Evolutionary conservation across 2,888 invertebrate genomes (phyloP).

Genomic region (Pachycephus smyrnensis): DNA sequence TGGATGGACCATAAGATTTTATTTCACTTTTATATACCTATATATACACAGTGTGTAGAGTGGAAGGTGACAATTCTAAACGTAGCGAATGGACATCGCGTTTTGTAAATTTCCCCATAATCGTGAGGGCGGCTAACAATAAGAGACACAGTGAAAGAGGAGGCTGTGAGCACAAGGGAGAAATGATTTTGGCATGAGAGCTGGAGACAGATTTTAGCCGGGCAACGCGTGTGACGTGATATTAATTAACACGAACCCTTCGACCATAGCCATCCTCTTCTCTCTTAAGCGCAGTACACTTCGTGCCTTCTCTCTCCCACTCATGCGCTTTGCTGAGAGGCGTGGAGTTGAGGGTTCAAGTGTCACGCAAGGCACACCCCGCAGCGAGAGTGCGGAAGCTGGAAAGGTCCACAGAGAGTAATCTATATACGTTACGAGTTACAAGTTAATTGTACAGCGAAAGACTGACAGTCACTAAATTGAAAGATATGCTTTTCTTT

Average conservation of each 20-base stretch:
- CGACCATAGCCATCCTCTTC: conserved; percentile 42
- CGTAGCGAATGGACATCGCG: not conserved
- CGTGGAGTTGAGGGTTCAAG: conserved; percentile 51
- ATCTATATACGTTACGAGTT: conserved; percentile 13
- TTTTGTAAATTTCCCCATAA: not conserved
- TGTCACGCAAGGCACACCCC: conserved; percentile 58
- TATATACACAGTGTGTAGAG: no score
- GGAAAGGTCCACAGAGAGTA: conserved; percentile 44
- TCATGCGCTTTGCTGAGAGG: conserved; percentile 34
- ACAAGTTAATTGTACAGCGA: conserved; percentile 20
- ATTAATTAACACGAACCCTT: conserved; percentile 67
- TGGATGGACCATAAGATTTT: not conserved
- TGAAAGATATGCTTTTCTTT: not conserved
- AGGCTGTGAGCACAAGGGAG: not conserved
- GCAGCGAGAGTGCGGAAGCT: conserved; percentile 49
- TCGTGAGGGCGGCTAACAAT: not conserved
- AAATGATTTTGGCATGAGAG: conserved; percentile 40
- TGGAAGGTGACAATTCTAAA: not conserved
- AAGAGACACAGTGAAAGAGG: not conserved
- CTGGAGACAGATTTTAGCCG: conserved; percentile 58
- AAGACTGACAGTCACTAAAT: not conserved
- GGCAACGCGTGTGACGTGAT: conserved; percentile 64
- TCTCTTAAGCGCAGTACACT: conserved; percentile 17
- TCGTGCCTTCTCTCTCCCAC: conserved; percentile 35
- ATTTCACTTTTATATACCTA: no score